Conservation (phyloP, 2,888 invertebrate species). For the Neoascia interrupta region DNA sequence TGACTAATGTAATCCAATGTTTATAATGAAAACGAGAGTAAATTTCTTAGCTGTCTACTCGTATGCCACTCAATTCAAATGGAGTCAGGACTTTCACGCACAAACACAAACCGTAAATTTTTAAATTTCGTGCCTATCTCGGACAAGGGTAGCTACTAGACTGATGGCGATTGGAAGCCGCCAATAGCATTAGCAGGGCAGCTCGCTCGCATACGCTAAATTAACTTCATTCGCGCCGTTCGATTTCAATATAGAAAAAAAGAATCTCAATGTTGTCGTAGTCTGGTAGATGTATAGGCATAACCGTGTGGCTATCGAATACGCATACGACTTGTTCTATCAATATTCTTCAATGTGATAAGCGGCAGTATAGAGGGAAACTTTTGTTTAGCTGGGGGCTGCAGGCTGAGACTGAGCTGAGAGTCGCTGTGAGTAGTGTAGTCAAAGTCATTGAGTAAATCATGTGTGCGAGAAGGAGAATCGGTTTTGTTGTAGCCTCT, state of each 20-base stretch:
- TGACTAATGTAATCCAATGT: neutral
- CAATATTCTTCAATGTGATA: conserved; percentile 19
- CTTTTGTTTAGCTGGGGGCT: neutral
- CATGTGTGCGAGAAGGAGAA: too few species aligned
- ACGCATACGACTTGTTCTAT: conserved; percentile 27
- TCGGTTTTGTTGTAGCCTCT: neutral
- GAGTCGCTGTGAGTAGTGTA: neutral
- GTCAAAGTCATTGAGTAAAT: too few species aligned
- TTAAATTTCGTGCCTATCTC: conserved; percentile 17
- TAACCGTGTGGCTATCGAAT: conserved; percentile 18
- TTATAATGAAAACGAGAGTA: neutral
- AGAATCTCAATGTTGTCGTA: conserved; percentile 22
- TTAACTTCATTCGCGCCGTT: conserved; percentile 46
- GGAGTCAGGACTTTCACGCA: conserved; percentile 1
- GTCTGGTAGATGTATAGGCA: neutral
- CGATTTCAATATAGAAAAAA: conserved; percentile 39
- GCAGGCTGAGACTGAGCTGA: conserved; percentile 4
- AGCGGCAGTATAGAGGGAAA: neutral
- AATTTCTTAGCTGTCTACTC: neutral
- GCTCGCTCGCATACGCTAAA: conserved; percentile 25
- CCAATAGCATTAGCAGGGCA: conserved; percentile 29
- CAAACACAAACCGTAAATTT: conserved; percentile 1
- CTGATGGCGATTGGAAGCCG: conserved; percentile 36
- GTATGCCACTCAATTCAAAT: conserved; percentile 15
- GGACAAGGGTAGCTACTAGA: conserved; percentile 57